Conservation (phyloP, 2,797 vertebrate genomes). For the Girardinus metallicus region DNA sequence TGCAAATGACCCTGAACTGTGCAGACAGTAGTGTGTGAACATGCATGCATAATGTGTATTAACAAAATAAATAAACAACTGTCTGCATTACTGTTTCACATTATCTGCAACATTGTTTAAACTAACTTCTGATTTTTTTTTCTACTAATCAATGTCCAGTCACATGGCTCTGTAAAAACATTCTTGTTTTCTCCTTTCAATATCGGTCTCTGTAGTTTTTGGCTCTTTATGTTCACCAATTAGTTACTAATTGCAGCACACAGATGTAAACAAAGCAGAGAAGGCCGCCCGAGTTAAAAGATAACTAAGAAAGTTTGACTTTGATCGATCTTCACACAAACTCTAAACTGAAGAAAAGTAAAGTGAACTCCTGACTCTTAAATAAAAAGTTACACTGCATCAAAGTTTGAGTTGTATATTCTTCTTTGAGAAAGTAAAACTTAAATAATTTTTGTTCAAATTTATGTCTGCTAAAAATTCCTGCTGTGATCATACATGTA, state of each 20-base stretch:
- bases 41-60: not conserved
- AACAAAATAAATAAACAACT: conserved; percentile 1
- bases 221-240: not conserved
- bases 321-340: not conserved
- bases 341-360: not conserved
- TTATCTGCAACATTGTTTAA: not conserved
- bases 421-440: not conserved
- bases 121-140: not conserved
- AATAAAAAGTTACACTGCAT: not conserved
- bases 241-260: not conserved
- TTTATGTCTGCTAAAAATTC: not conserved
- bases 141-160: not conserved
- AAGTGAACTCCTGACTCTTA: not conserved
- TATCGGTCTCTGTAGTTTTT: not conserved
- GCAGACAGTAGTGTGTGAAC: not conserved
- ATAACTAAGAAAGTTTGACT: conserved; percentile 1
- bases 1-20: not conserved
- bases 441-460: not conserved
- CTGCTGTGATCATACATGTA: not conserved
- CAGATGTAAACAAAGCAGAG: not conserved
- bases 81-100: conserved; percentile 1
- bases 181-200: not conserved
- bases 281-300: not conserved
- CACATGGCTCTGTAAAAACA: not conserved
- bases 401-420: not conserved